Evolutionary conservation across 2,797 vertebrate species (phyloP).

Genomic region (Scomberomorus guttatus): DNA sequence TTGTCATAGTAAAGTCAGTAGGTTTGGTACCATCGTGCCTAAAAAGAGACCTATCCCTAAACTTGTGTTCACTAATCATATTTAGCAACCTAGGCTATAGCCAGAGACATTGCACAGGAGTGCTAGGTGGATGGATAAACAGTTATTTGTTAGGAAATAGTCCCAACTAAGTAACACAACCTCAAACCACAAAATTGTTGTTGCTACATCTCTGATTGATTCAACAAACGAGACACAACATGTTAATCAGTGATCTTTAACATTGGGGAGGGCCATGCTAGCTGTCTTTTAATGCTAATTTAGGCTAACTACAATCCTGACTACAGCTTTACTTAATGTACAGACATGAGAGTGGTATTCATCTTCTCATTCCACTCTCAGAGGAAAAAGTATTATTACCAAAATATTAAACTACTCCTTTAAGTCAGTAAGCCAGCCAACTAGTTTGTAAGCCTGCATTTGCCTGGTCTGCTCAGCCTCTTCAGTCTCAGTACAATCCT

Average conservation of each 20-base stretch:
- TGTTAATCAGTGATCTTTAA: neutral
- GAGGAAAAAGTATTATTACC: neutral
- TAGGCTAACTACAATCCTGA: neutral
- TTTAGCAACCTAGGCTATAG: neutral
- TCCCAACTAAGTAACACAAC: neutral
- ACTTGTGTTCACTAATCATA: neutral
- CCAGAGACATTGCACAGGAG: neutral
- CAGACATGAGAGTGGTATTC: neutral
- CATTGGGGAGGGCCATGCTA: no score
- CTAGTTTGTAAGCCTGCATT: neutral
- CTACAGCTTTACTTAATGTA: constrained; percentile 3
- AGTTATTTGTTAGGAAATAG: neutral
- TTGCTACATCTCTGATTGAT: no score
- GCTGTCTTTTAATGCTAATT: neutral
- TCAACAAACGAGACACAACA: no score
- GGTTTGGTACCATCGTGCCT: no score
- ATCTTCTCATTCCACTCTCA: neutral
- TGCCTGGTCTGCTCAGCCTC: neutral
- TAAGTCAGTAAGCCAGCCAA: no score
- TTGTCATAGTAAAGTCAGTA: neutral
- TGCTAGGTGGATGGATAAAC: neutral
- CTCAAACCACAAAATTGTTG: no score
- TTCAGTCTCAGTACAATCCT: neutral
- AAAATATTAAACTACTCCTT: neutral
- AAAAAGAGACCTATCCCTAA: neutral